Evolutionary conservation across 2,797 vertebrate species (phyloP), one percentile per base, ranked within the genome.

Genomic region (Myiothlypis chrysogaster): DNA sequence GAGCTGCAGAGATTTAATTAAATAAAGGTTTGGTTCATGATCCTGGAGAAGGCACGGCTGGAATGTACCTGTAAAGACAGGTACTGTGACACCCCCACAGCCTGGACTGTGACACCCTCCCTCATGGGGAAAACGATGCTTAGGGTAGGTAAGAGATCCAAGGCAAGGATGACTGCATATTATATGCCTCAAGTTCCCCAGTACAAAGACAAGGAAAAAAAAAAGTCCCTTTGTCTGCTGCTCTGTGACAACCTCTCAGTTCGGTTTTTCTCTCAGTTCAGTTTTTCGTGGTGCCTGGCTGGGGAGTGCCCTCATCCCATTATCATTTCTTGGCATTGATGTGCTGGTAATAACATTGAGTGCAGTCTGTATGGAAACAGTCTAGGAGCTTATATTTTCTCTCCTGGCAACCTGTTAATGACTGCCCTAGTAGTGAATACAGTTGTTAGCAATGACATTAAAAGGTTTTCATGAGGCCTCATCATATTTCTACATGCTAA

Each of bases 321-420:
- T 87, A 57, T 76, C 5, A 47, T 72, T 89, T 95, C 81, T 82
- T 61, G 70, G 66, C 75, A 76, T 47, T 90, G 64, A 52, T 82
- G 59, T 90, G 52, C 77, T 49, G 55, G 66, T 41, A 91, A 82
- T 78, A 89, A 84, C 50, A 22, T 1, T 0, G 16, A 60, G 59
- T 41, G 56, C 70, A 87, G 73, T 76, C 83, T 87, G 46, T 57
- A 65, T 4, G 23, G 77, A 92, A 92, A 82, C 73, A 59, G 60
- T 37, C 78, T 69, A 24, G 44, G 64, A 89, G 59, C 63, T 89
- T 89, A 27, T 69, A 59, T 93, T 92, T 96, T 93, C 22, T 52
- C 32, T 94, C 63, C 78, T 90, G 94, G 93, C 82, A 96, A 95
- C 92, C 73, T 90, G 73, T 96, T 96, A 97, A 94, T 95, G 83